These are phyloP conservation scores for Andricus quercusramuli DNA, from an alignment of 2,888 invertebrate genomes.

Conservation along the genomic window DNA sequence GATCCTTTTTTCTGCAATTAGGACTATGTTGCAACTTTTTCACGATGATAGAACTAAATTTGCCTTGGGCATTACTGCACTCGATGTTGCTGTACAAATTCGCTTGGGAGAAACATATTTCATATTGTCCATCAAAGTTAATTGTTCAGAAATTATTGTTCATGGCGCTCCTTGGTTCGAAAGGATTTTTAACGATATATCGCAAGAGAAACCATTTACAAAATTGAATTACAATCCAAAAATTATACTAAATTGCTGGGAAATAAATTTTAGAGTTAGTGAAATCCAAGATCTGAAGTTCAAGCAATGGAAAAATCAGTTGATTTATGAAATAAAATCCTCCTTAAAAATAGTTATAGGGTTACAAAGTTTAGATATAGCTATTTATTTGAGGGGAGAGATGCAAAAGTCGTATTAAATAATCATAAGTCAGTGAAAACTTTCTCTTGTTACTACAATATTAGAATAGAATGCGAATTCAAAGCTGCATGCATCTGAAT, in stretches of 20 bases:
- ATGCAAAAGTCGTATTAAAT: conserved; percentile 2
- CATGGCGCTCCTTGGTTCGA: neutral
- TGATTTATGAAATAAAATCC: neutral
- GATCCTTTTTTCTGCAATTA: conserved; percentile 48
- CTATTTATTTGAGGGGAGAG: neutral
- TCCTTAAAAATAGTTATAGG: neutral
- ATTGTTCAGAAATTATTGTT: neutral
- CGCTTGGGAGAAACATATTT: neutral
- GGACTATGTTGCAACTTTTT: conserved; percentile 32
- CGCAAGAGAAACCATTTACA: neutral
- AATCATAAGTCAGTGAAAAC: conserved; percentile 9
- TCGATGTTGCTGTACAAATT: neutral
- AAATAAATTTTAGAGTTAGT: neutral
- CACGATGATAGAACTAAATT: conserved; percentile 19
- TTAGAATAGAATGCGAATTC: conserved; percentile 15
- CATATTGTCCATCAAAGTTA: neutral
- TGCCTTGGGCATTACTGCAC: conserved; percentile 13
- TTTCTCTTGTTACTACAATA: conserved; percentile 14
- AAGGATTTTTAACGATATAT: neutral
- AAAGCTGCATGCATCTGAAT: neutral
- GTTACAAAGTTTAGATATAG: neutral
- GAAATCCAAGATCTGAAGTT: neutral
- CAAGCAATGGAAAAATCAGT: neutral
- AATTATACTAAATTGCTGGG: neutral
- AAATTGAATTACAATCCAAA: neutral